Evolutionary conservation across 2,113 vertebrate species (phyloP).

Genomic region (Tetrao urogallus): DNA sequence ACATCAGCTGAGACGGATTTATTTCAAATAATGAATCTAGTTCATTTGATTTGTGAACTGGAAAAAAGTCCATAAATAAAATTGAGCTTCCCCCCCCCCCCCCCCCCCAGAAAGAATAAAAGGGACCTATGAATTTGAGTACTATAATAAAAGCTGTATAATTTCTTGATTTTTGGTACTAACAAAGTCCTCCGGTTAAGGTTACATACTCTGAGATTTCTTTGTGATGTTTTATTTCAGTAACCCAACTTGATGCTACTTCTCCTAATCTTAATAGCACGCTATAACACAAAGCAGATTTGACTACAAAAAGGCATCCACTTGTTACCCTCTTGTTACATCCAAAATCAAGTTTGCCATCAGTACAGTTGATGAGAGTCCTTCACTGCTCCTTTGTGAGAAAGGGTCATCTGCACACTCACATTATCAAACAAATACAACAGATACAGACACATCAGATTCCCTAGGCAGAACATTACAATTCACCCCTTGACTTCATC

Average conservation of each 20-base stretch:
- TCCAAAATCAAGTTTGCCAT: neutral
- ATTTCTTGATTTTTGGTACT: neutral
- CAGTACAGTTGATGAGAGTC: neutral
- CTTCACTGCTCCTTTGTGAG: neutral
- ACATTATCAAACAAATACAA: neutral
- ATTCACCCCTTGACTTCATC: neutral
- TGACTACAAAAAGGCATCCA: neutral
- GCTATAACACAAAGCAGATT: neutral
- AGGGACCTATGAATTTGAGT: neutral
- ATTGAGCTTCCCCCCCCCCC: neutral
- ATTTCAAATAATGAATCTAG: neutral
- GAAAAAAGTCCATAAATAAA: neutral
- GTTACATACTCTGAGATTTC: neutral
- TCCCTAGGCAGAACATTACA: neutral
- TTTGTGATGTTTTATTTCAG: neutral
- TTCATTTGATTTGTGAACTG: neutral
- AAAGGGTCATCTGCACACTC: neutral
- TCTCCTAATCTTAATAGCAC: neutral
- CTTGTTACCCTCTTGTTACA: neutral
- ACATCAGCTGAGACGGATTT: slow-evolving; percentile 14
- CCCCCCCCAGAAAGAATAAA: neutral
- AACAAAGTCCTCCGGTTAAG: neutral
- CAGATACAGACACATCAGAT: neutral
- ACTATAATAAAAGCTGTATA: neutral
- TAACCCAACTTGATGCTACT: neutral